Base-by-base conservation (phyloP, 37 sponge, comb jelly and placozoan genomes). In the Theonella swinhoei region DNA sequence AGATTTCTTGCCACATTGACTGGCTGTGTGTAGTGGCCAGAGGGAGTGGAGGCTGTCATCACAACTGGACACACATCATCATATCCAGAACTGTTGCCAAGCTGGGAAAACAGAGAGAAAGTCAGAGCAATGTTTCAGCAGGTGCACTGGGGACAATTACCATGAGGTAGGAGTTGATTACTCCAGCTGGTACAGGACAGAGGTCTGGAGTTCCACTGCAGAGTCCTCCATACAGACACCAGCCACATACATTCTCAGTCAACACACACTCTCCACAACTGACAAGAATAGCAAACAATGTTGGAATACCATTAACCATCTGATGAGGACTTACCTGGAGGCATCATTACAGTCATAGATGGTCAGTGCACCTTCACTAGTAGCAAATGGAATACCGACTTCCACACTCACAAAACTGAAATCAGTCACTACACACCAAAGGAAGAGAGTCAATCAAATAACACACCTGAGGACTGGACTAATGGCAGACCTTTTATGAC, bases 61-160 rank as follows among this genome's bases (percentile, higher is more conserved):
- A 83, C 25, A 23, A 83, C 43, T 19, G 84, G 87, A 64, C 87
- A 86, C 74, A 79, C 80, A 40, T 86, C 87, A 35, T 29, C 19
- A 30, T 32, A 74, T 72, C 59, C 39, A 17, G 42, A 29, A 30
- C 54, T 47, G 54, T 7, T 47, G 14, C 54, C 54, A 47, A 47
- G 54, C 54, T 47, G 54, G n/a, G n/a, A n/a, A n/a, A n/a, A n/a
- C n/a, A n/a, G n/a, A n/a, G n/a, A n/a, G n/a, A n/a, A n/a, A n/a
- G n/a, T n/a, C n/a, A n/a, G n/a, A n/a, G n/a, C n/a, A n/a, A n/a
- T n/a, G n/a, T n/a, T n/a, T n/a, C n/a, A n/a, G n/a, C n/a, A n/a
- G n/a, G n/a, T n/a, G n/a, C n/a, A n/a, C n/a, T n/a, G n/a, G n/a
- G n/a, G n/a, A n/a, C n/a, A n/a, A n/a, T n/a, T n/a, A 47, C 54